Evolutionary conservation across 1,140 invertebrate species (phyloP).

Genomic region (Papilio aristodemus): DNA sequence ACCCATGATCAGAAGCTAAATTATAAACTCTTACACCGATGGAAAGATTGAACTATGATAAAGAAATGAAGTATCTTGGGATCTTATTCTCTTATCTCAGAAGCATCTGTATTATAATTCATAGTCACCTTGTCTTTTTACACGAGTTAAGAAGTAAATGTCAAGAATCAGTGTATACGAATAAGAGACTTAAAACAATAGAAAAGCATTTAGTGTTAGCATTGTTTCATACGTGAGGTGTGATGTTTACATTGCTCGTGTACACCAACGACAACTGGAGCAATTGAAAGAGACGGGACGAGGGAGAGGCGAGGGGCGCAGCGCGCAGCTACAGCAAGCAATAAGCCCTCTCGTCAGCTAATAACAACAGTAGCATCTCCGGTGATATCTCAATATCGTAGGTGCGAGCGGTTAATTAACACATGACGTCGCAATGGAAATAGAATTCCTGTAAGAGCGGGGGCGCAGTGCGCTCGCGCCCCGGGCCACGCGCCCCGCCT

Average conservation of each 20-base stretch:
- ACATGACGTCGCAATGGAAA: constrained; percentile 78
- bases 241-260: constrained; percentile 18
- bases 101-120: no score
- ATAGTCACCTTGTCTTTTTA: no score
- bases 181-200: neutral
- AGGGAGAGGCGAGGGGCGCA: constrained; percentile 48
- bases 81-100: no score
- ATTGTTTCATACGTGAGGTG: neutral
- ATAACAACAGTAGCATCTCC: constrained; percentile 77
- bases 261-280: constrained; percentile 42
- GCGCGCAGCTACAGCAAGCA: constrained; percentile 57
- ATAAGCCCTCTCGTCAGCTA: constrained; percentile 75
- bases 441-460: constrained; percentile 76
- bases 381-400: constrained; percentile 78
- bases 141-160: no score
- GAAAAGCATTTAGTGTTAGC: neutral
- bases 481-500: constrained; percentile 52
- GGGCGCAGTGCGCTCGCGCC: constrained; percentile 63
- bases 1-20: no score
- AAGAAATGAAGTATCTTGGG: neutral
- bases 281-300: constrained; percentile 45
- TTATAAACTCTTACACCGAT: no score
- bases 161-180: neutral
- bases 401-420: constrained; percentile 79
- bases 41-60: no score